Evolutionary conservation across 1,140 invertebrate genomes (phyloP).

Genomic region (Neotoxoptera formosana): DNA sequence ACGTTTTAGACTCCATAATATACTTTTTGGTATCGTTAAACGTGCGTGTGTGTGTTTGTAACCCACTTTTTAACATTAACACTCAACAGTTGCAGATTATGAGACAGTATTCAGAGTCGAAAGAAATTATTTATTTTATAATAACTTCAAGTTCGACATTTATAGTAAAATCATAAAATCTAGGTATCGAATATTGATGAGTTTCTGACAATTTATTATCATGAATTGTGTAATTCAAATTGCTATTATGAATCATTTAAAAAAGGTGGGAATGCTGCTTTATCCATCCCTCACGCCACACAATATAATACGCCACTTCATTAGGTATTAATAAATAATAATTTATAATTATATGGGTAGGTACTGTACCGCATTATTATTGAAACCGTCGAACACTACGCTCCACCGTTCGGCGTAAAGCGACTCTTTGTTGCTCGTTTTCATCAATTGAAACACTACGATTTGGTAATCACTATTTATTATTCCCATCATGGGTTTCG

Average conservation of each 20-base stretch:
- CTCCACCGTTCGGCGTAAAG: constrained; percentile 28
- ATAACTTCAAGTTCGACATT: no score
- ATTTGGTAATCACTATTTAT: constrained; percentile 35
- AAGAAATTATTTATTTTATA: no score
- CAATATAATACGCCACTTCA: background rate
- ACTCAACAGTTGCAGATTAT: no score
- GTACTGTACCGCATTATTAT: constrained; percentile 30
- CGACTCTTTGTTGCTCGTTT: background rate
- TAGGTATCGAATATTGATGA: no score
- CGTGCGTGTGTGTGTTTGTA: no score
- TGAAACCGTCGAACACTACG: constrained; percentile 21
- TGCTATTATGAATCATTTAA: background rate
- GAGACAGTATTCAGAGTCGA: no score
- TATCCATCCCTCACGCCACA: background rate
- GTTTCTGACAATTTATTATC: background rate
- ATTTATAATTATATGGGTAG: no score
- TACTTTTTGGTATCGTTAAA: no score
- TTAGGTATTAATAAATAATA: background rate
- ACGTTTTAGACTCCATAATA: no score
- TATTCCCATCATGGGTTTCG: constrained; percentile 30
- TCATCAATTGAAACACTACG: constrained; percentile 27
- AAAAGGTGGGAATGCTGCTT: background rate
- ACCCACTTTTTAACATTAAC: no score
- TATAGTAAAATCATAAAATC: no score
- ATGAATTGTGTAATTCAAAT: background rate